These are phyloP conservation scores for Haemorhous mexicanus DNA, from an alignment of 2,113 vertebrate species.

Conservation along the genomic window DNA sequence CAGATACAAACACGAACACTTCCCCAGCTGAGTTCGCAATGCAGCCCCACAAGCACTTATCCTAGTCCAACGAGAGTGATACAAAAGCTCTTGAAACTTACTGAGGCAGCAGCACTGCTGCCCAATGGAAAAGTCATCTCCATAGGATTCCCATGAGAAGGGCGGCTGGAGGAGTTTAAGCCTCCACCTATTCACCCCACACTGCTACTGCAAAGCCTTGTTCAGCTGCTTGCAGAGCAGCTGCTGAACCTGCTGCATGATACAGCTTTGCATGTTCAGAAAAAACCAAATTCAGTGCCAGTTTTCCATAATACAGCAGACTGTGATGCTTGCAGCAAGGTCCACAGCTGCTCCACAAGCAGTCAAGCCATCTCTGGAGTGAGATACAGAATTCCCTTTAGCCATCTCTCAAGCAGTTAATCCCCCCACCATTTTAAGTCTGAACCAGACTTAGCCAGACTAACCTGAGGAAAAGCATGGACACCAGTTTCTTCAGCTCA, in stretches of 20 bases:
- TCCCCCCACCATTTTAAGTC: background rate
- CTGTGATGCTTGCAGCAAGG: background rate
- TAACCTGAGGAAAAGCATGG: background rate
- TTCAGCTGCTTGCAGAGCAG: conserved; percentile 32
- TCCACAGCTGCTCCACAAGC: conserved; percentile 32
- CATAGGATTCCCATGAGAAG: background rate
- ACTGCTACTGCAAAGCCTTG: background rate
- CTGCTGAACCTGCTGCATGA: conserved; percentile 27
- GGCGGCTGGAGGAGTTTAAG: background rate
- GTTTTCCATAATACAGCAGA: background rate
- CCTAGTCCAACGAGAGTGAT: background rate
- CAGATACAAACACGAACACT: fast-evolving
- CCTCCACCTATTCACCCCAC: conserved; percentile 21
- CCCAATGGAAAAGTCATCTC: background rate
- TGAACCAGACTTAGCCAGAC: background rate
- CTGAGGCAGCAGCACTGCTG: background rate
- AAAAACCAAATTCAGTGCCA: background rate
- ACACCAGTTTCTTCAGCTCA: background rate
- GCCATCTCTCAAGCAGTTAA: background rate
- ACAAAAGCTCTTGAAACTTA: background rate
- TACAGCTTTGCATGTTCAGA: background rate
- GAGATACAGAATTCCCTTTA: background rate
- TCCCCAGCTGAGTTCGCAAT: background rate
- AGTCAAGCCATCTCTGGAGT: conserved; percentile 6
- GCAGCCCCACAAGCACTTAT: background rate